phyloP scores from a whole-genome alignment of 2,113 vertebrate genomes.

The Tachysurus vachellii region DNA sequence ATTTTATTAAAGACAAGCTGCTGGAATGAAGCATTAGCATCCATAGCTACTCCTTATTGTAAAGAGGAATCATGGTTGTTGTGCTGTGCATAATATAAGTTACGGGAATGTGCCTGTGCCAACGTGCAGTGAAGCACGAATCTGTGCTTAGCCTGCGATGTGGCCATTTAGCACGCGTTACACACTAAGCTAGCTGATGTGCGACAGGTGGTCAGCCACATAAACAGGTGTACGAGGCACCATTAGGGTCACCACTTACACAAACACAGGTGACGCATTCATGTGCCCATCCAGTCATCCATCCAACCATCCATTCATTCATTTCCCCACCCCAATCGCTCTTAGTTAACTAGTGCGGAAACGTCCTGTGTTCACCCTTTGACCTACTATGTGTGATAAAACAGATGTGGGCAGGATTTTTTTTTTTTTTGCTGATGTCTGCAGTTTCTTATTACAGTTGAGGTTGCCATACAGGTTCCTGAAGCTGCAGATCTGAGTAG shows the following conservation, averaged over 20 bases:
- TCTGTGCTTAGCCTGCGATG: constrained; percentile 30
- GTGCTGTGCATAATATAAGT: constrained; percentile 2
- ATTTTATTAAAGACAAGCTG: not conserved
- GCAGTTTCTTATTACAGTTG: constrained; percentile 22
- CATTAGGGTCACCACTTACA: constrained; percentile 53
- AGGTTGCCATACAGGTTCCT: constrained; percentile 1
- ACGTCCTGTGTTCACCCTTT: constrained; percentile 28
- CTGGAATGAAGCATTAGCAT: constrained; percentile 18
- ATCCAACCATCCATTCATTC: constrained; percentile 38
- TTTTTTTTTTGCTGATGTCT: constrained; percentile 19
- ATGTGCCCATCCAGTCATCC: constrained; percentile 30
- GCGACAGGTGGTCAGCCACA: constrained; percentile 52
- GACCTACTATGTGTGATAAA: constrained; percentile 37
- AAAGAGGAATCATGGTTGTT: constrained; percentile 10
- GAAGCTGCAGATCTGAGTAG: not conserved
- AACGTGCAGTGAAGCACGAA: constrained; percentile 33
- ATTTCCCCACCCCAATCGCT: constrained; percentile 18
- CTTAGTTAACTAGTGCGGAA: constrained; percentile 41
- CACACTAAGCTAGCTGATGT: constrained; percentile 35
- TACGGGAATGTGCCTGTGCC: constrained; percentile 21
- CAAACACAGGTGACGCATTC: constrained; percentile 44
- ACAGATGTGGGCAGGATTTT: not conserved
- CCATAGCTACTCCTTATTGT: not conserved
- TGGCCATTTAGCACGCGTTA: constrained; percentile 42
- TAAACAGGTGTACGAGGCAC: constrained; percentile 48